A percentile compares a stretch with the other conserved stretches of the same genome.
These are phyloP conservation scores for Sylvia atricapilla DNA, from an alignment of 2,113 vertebrate species.

Conservation along the genomic window DNA sequence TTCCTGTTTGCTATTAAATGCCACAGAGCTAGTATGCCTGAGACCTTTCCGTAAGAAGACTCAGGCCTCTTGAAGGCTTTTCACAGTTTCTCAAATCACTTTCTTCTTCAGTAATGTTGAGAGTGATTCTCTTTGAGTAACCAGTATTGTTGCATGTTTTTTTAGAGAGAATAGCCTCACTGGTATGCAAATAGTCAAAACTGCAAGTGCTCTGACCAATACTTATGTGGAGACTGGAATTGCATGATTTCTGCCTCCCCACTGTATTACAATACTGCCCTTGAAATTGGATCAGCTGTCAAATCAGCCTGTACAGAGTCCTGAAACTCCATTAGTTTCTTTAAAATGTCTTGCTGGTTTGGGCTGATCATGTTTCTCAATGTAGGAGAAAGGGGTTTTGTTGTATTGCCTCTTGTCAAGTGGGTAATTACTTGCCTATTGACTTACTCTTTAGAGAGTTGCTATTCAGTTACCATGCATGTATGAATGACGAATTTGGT, in stretches of 20 bases:
- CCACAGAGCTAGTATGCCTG: neutral
- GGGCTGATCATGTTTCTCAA: neutral
- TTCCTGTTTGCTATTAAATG: neutral
- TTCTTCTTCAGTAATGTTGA: neutral
- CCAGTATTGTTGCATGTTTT: neutral
- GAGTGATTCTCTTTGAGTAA: neutral
- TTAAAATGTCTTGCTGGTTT: neutral
- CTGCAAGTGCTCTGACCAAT: neutral
- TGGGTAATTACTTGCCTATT: neutral
- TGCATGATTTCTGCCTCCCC: neutral
- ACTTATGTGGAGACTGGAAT: neutral
- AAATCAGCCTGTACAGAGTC: neutral
- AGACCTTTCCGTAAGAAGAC: neutral
- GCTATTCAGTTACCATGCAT: neutral
- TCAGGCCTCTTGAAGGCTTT: neutral
- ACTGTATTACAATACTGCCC: accelerated
- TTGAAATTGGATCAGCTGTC: neutral
- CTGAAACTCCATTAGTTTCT: neutral
- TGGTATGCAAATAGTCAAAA: neutral
- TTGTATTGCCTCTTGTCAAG: neutral
- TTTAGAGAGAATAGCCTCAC: neutral
- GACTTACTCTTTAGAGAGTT: neutral
- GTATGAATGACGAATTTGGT: neutral
- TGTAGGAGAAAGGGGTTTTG: neutral
- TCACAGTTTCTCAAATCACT: neutral